These are phyloP conservation scores for Malthinus flaveolus DNA, from an alignment of 2,888 invertebrate species.

Conservation along the genomic window DNA sequence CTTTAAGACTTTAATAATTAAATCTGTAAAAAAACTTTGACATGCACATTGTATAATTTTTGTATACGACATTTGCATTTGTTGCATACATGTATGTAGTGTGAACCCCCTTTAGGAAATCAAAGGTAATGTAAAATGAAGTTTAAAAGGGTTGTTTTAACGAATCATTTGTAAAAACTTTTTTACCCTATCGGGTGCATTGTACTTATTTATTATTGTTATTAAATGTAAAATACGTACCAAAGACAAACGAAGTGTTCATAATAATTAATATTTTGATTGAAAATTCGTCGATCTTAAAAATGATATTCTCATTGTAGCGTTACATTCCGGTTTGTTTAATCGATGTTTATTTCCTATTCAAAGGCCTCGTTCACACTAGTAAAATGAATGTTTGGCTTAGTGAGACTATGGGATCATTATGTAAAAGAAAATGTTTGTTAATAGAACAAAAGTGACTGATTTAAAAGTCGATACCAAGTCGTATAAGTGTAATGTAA, in stretches of 20 bases:
- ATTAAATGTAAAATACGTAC: conserved; percentile 4
- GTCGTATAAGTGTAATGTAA: no score
- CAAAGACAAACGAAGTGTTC: conserved; percentile 7
- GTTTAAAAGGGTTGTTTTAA: not conserved
- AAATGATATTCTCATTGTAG: no score
- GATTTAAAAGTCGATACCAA: no score
- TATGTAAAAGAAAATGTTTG: no score
- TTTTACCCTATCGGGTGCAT: not conserved
- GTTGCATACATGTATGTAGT: no score
- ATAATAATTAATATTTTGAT: not conserved
- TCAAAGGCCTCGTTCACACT: not conserved
- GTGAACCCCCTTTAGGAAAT: no score
- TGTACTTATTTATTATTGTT: conserved; percentile 6
- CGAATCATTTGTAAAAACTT: not conserved
- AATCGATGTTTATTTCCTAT: not conserved
- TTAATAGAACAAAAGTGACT: no score
- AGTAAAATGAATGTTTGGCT: not conserved
- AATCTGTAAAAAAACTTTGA: no score
- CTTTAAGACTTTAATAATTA: no score
- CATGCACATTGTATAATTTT: no score
- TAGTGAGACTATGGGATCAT: no score
- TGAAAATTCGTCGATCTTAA: not conserved
- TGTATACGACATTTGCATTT: no score
- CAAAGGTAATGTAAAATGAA: not conserved
- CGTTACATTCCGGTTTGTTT: conserved; percentile 7